Percentiles rank a stretch among this genome's conserved stretches.
Conservation (phyloP, 1,140 invertebrate genomes). For the Grapholita molesta region DNA sequence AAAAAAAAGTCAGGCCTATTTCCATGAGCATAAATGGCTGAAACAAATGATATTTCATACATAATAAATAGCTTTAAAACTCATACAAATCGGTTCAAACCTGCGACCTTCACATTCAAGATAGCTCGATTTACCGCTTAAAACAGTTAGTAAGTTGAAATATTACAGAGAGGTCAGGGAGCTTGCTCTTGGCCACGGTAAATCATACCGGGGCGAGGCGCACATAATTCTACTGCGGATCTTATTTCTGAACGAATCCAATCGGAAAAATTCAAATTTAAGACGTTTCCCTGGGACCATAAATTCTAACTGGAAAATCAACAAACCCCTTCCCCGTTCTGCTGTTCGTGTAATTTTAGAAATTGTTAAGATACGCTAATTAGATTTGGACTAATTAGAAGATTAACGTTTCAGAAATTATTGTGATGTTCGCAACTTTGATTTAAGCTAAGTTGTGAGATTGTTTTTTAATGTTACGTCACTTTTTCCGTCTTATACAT, state of each 20-base stretch:
- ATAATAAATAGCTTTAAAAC: no score
- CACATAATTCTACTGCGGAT: not conserved
- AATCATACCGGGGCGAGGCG: not conserved
- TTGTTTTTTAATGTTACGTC: no score
- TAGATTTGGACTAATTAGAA: not conserved
- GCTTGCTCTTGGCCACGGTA: not conserved
- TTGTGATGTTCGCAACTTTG: not conserved
- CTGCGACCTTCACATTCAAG: not conserved
- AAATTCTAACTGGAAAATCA: not conserved
- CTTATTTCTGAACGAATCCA: not conserved
- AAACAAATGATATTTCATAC: no score
- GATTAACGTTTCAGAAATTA: not conserved
- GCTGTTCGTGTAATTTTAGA: not conserved
- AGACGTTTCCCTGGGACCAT: not conserved
- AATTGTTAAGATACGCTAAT: not conserved
- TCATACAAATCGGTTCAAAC: no score
- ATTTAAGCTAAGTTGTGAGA: not conserved
- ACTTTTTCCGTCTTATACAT: no score
- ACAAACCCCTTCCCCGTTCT: not conserved
- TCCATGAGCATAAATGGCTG: no score
- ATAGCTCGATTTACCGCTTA: no score
- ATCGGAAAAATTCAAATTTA: slow-evolving; percentile 3
- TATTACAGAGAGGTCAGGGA: not conserved
- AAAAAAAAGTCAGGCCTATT: no score
- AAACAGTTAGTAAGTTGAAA: not conserved